These are phyloP conservation scores for Benthosema pterotum DNA, from an alignment of 2,797 vertebrate genomes.

Conservation along the genomic window DNA sequence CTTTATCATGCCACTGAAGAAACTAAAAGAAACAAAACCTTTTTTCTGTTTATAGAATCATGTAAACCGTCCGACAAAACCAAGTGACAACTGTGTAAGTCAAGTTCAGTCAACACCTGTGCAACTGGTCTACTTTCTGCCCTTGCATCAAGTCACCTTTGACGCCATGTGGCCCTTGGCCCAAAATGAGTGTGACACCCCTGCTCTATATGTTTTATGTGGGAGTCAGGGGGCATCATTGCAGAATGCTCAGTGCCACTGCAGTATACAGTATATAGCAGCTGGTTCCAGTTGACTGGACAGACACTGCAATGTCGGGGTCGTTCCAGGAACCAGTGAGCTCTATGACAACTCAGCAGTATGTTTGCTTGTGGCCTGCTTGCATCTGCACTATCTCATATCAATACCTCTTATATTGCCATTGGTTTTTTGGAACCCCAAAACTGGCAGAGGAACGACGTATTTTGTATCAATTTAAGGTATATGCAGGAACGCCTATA, in stretches of 20 bases:
- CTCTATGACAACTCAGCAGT: slow-evolving; percentile 43
- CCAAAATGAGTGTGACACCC: no score
- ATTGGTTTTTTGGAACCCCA: not conserved
- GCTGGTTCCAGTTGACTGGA: slow-evolving; percentile 13
- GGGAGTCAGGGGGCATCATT: slow-evolving; percentile 1
- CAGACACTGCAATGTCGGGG: slow-evolving; percentile 31
- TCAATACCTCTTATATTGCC: slow-evolving; percentile 27
- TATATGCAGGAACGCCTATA: no score
- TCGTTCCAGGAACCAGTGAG: slow-evolving; percentile 34
- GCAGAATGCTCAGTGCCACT: not conserved
- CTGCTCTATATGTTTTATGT: not conserved
- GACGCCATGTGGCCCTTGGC: no score
- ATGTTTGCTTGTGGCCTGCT: slow-evolving; percentile 14
- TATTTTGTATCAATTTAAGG: not conserved
- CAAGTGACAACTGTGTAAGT: no score
- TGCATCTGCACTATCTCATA: slow-evolving; percentile 52
- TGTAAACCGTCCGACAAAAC: no score
- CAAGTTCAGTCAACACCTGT: no score
- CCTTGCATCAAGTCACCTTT: no score
- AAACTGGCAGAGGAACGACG: slow-evolving; percentile 27
- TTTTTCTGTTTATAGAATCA: no score
- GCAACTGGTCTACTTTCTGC: no score
- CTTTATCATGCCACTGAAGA: no score
- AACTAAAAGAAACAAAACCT: no score
- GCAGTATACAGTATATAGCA: no score